Percentiles rank a stretch among this genome's conserved stretches.
phyloP scores from a whole-genome alignment of 2,113 vertebrate genomes.

The Neofelis nebulosa region DNA sequence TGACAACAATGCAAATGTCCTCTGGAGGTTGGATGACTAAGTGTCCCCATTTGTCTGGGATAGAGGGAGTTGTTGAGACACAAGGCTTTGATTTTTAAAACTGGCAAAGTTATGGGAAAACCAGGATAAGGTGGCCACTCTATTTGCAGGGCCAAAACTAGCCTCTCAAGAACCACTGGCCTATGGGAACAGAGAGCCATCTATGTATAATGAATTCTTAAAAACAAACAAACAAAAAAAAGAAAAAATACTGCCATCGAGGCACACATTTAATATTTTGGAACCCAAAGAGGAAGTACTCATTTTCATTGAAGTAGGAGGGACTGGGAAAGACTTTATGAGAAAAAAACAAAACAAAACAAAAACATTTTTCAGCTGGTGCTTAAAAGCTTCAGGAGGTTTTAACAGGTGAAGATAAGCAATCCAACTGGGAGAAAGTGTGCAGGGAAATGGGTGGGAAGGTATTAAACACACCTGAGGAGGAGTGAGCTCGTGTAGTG shows the following conservation, averaged over 20 bases:
- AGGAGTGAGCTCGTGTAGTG: neutral
- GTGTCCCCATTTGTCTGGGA: neutral
- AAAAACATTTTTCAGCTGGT: neutral
- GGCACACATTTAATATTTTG: neutral
- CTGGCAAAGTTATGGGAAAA: neutral
- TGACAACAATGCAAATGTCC: neutral
- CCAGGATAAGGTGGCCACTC: neutral
- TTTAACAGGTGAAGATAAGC: neutral
- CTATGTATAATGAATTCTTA: neutral
- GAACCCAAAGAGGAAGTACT: neutral
- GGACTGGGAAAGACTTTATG: neutral
- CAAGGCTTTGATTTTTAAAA: neutral
- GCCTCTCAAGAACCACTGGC: neutral
- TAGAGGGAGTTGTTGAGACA: neutral
- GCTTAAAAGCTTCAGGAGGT: neutral
- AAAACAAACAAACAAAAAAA: neutral
- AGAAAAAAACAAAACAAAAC: neutral
- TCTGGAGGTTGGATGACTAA: neutral
- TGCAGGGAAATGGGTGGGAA: neutral
- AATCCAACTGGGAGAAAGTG: neutral
- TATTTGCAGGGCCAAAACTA: neutral
- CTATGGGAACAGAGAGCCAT: neutral
- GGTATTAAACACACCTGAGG: neutral
- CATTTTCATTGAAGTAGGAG: neutral
- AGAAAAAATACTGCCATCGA: neutral